These are phyloP conservation scores for Cotesia glomerata DNA, from an alignment of 1,140 invertebrate species.

Conservation along the genomic window DNA sequence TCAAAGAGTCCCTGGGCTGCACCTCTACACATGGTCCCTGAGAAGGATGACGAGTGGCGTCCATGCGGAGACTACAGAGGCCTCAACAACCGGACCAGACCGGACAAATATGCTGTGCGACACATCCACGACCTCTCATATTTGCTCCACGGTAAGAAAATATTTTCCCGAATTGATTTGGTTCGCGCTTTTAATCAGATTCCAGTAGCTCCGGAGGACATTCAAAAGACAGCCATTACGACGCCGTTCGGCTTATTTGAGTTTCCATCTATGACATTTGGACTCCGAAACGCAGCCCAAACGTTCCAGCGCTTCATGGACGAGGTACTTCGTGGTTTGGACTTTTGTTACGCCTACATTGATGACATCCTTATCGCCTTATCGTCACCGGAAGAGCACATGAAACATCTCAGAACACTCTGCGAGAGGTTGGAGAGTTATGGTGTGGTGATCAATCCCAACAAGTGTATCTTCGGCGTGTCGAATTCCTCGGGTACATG, in stretches of 20 bases:
- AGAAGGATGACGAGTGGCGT: slow-evolving; percentile 47
- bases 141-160: slow-evolving; percentile 43
- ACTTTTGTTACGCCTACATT: too few relatives aligned
- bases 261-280: slow-evolving; percentile 52
- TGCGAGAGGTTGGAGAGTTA: too few relatives aligned
- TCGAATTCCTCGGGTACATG: too few relatives aligned
- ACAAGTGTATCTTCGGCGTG: too few relatives aligned
- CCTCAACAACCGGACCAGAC: slow-evolving; percentile 44
- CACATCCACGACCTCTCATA: slow-evolving; percentile 37
- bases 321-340: too few relatives aligned
- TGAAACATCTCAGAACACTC: too few relatives aligned
- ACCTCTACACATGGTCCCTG: slow-evolving; percentile 46
- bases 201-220: slow-evolving; percentile 44
- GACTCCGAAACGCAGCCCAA: slow-evolving; percentile 52
- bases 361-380: too few relatives aligned
- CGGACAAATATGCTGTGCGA: slow-evolving; percentile 50
- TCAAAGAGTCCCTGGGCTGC: slow-evolving; percentile 30
- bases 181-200: slow-evolving; percentile 61
- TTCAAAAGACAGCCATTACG: slow-evolving; percentile 50
- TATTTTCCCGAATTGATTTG: slow-evolving; percentile 62
- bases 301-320: slow-evolving; percentile 54
- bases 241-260: slow-evolving; percentile 55
- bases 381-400: too few relatives aligned
- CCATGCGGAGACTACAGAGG: slow-evolving; percentile 52
- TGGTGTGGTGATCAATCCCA: too few relatives aligned